Evolutionary conservation across 2,797 vertebrate species (phyloP), one percentile per base, ranked within the genome.

Genomic region (Tragopan temminckii): DNA sequence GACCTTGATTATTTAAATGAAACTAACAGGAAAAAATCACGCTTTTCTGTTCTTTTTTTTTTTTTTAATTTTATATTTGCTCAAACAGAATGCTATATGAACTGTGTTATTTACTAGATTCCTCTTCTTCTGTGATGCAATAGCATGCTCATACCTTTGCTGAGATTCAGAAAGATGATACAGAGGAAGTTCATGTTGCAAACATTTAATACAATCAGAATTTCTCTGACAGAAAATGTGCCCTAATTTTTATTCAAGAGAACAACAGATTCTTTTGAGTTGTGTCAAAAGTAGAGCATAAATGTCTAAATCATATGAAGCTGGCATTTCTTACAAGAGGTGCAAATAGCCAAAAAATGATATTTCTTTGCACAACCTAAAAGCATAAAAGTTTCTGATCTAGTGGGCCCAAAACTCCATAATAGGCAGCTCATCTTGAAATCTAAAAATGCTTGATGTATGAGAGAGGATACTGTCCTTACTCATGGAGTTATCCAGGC

Each of bases 1-100:
- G 17, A 94, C n/a, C 72, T 46, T 95, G 87, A 91, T 95, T 96
- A 95, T 94, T 90, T 62, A 87, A 95, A 97, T 91, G 50, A 90
- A 94, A 87, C 40, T 40, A 86, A 90, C 18, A 92, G 45, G 52
- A 79, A 95, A 90, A 90, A 94, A 75, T 75, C 46, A 92, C 64
- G 31, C 2, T 25, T 14, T 61, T 43, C 6, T 42, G n/a, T 42
- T 42, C 5, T 15, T 9, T 43, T 19, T 43, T 4, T 46, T 23
- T 46, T 23, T 46, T 11, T 43, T 43, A 17, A 18, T 17, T 70
- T 27, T 23, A 21, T 17, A 53, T 18, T 93, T 71, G 27, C 40
- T 42, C 55, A 42, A 64, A 66, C 80, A 11, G 15, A 33, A n/a
- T 31, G 24, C 48, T 81, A 52, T 38, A 74, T 52, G 13, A 8